These are phyloP conservation scores for Callinectes sapidus DNA, from an alignment of 2,888 invertebrate species.

Conservation along the genomic window DNA sequence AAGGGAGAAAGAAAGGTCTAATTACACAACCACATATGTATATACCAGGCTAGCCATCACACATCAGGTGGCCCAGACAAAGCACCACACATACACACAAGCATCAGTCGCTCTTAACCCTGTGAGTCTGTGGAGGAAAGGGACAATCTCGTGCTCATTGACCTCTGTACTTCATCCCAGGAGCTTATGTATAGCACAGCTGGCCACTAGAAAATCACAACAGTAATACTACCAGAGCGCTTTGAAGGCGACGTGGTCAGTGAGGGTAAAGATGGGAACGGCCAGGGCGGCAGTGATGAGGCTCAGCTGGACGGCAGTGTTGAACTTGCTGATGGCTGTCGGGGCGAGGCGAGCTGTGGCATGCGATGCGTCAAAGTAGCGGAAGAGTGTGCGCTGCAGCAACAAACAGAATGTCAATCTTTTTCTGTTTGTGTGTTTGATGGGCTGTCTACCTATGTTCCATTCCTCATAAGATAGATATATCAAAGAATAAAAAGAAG, in stretches of 20 bases:
- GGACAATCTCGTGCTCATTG: not conserved
- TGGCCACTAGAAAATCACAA: not conserved
- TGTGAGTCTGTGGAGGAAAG: not conserved
- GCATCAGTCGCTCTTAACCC: not conserved
- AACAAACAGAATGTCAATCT: not conserved
- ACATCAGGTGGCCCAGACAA: too few relatives aligned
- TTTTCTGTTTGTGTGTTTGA: not conserved
- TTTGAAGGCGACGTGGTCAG: slow-evolving; percentile 87
- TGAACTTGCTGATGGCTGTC: slow-evolving; percentile 94
- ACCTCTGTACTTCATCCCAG: not conserved
- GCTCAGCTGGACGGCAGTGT: slow-evolving; percentile 91
- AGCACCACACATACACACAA: not conserved
- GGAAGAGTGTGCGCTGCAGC: slow-evolving; percentile 86
- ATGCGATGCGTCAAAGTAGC: slow-evolving; percentile 94
- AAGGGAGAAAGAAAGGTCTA: too few relatives aligned
- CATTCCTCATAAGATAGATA: too few relatives aligned
- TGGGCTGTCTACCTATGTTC: not conserved
- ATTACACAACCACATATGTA: too few relatives aligned
- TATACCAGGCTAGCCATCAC: too few relatives aligned
- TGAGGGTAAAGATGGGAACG: slow-evolving; percentile 91
- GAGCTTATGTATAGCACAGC: not conserved
- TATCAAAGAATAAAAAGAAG: too few relatives aligned
- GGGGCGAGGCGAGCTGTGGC: slow-evolving; percentile 95
- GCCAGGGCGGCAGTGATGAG: slow-evolving; percentile 91
- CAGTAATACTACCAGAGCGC: slow-evolving; percentile 81